Conservation (phyloP, 2,113 vertebrate genomes). For the Oncorhynchus masou region DNA sequence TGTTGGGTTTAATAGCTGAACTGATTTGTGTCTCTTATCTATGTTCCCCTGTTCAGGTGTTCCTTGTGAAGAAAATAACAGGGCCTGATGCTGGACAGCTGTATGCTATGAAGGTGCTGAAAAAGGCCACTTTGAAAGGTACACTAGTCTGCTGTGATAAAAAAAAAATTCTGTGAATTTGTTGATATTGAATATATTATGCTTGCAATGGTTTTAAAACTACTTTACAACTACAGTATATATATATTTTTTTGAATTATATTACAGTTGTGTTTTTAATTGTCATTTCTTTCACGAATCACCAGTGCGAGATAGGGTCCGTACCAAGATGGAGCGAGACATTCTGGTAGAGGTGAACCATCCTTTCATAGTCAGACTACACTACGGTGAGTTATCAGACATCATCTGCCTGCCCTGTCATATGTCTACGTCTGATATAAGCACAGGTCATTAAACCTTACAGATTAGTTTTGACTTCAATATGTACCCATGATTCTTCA, state of each 20-base stretch:
- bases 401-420: not conserved
- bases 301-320: constrained; percentile 81
- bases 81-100: constrained; percentile 81
- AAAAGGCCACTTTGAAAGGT: constrained; percentile 87
- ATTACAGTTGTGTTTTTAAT: not conserved
- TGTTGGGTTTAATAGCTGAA: too few species aligned
- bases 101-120: constrained; percentile 87
- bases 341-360: constrained; percentile 87
- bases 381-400: constrained; percentile 74
- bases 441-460: not conserved
- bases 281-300: constrained; percentile 4
- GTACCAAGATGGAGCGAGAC: constrained; percentile 88
- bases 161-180: too few species aligned
- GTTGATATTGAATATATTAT: too few species aligned
- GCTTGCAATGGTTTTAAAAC: too few species aligned
- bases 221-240: not conserved
- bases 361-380: constrained; percentile 87
- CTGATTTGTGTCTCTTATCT: not conserved
- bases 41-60: constrained; percentile 69
- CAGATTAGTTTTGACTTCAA: too few species aligned
- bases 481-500: constrained; percentile 19
- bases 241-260: not conserved
- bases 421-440: constrained; percentile 2
- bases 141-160: not conserved
- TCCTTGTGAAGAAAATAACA: constrained; percentile 81